Evolutionary conservation across 2,888 invertebrate species (phyloP), one percentile per base, ranked within the genome.

Genomic region (Andrena chrysosceles): DNA sequence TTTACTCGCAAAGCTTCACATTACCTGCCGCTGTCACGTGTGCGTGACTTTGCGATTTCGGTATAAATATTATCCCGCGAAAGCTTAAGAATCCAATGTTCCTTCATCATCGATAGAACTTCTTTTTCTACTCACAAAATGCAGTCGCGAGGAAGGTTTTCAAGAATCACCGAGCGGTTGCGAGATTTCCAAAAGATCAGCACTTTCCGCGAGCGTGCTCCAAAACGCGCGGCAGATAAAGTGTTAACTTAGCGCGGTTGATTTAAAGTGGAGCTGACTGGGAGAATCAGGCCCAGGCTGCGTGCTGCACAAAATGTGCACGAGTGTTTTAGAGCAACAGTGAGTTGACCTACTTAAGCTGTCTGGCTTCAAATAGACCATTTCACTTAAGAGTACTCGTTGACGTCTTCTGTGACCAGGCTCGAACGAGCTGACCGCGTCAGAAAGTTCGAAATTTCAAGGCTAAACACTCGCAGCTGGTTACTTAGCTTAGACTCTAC

Each of bases 321-420:
- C 26, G 67, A n/a, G 72, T 31, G 52, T 67, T 76, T 77, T 54
- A 68, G 64, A 82, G 82, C 76, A 89, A 85, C 81, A 80, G 83
- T 72, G 80, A 81, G 71, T 81, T 76, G 87, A 87, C 87, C 87
- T 79, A 87, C 77, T 89, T 87, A 62, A 70, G 64, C 60, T 35
- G 77, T 71, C 81, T 66, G 82, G 69, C 89, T 87, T 85, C 83
- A 85, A 87, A 85, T 87, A 87, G 81, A 87, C 77, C 78, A 81
- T 82, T 85, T 76, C 85, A 74, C 67, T 88, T 76, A 67, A 78
- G 76, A 77, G 70, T 68, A 66, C 42, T 80, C 67, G 62, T 64
- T 80, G 77, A 83, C 52, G 77, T 77, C 52, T 77, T 85, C 73
- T 63, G 76, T 52, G 72, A 62, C 66, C 56, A 56, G 26, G 35